Evolutionary conservation across 2,113 vertebrate genomes (phyloP), one percentile per base, ranked within the genome.

Genomic region (Phasianus colchicus): DNA sequence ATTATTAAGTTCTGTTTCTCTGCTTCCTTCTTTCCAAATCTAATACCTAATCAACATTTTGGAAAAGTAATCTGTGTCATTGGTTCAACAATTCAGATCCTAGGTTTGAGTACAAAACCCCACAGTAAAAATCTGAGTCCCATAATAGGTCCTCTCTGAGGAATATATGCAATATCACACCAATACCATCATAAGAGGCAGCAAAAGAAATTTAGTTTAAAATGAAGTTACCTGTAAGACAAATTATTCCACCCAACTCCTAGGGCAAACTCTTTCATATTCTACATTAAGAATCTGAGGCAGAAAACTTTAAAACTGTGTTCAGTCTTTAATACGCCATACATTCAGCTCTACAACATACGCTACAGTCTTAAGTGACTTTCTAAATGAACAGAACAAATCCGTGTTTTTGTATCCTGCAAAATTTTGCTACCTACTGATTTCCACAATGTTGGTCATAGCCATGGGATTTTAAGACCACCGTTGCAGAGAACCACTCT

Each of bases 21-120:
- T 81, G 73, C 25, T 86, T 86, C 48, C 55, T 77, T 81, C 29
- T 78, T 88, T 69, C 77, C 73, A 77, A 88, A 72, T 40, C 43
- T 52, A 92, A 78, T 69, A 63, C 34, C 34, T 91, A 63, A 85
- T 48, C 54, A 91, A 73, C 63, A 70, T 82, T 92, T 79, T 82
- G 27, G 63, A 25, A 71, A 86, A 75, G 32, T 25, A n/a, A 58
- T 72, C 17, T 76, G 5, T 34, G 27, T 48, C 88, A 93, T 42
- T 11, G 29, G 58, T 58, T 84, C 24, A 54, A 17, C 48, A 86
- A 61, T 65, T 84, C 79, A 94, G n/a, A 57, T 40, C 43, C 30
- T 72, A 65, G 65, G 77, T 54, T 92, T 72, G 88, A 86, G 25
- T 60, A 50, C 7, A 86, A 86, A 27, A 58, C 25, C 38, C 74